phyloP scores from a whole-genome alignment of 1,140 invertebrate species.

The Musca domestica region DNA sequence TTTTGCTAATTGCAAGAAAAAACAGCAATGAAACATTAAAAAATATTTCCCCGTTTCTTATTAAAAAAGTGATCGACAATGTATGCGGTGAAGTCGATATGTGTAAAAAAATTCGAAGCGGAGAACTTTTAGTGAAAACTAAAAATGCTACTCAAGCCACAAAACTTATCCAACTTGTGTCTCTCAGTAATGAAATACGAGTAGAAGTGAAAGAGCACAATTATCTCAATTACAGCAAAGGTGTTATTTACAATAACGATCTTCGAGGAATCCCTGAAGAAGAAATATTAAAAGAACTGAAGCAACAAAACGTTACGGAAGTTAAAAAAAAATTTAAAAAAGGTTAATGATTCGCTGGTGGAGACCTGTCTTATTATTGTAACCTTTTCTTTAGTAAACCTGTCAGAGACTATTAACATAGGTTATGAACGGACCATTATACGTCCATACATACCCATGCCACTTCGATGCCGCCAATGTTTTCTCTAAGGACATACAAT shows the following conservation, averaged over 20 bases:
- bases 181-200: too few relatives aligned
- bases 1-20: background rate
- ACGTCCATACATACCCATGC: background rate
- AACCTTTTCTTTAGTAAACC: background rate
- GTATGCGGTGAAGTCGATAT: too few relatives aligned
- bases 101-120: too few relatives aligned
- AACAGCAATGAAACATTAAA: background rate
- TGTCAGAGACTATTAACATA: background rate
- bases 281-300: too few relatives aligned
- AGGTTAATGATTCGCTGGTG: too few relatives aligned
- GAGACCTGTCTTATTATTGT: background rate
- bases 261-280: background rate
- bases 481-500: background rate
- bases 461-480: background rate
- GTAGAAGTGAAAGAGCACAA: constrained; percentile 1
- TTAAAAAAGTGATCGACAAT: too few relatives aligned
- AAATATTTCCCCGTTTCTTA: too few relatives aligned
- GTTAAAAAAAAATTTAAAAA: constrained; percentile 1
- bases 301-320: background rate
- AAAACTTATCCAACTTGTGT: too few relatives aligned
- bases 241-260: background rate
- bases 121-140: too few relatives aligned
- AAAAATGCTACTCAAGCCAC: background rate
- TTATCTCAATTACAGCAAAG: constrained; percentile 1
- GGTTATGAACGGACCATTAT: background rate